Conservation (phyloP, 2,888 invertebrate species). For the Caradrina clavipalpis region DNA sequence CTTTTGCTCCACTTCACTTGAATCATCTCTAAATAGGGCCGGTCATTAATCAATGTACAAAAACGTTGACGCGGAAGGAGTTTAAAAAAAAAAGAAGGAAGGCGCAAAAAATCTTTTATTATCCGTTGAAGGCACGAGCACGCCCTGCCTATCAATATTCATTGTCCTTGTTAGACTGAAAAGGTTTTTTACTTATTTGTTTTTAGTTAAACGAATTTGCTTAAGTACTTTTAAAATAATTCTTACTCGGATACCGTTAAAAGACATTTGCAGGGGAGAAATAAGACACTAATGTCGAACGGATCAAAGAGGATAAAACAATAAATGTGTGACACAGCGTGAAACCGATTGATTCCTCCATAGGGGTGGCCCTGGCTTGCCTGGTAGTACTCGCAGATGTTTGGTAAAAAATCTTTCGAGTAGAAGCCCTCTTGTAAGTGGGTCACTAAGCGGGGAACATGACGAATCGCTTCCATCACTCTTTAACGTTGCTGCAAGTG, state of each 20-base stretch:
- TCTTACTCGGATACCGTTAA: conserved; percentile 1
- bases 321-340: conserved; percentile 73
- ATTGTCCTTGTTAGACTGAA: conserved; percentile 65
- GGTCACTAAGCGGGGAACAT: conserved; percentile 84
- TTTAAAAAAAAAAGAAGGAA: conserved; percentile 71
- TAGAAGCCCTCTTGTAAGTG: conserved; percentile 76
- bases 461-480: conserved; percentile 86
- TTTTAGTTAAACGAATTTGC: conserved; percentile 51
- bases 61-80: conserved; percentile 78
- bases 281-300: conserved; percentile 51
- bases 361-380: conserved; percentile 70
- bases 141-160: conserved; percentile 74
- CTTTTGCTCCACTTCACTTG: conserved; percentile 66
- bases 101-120: conserved; percentile 77
- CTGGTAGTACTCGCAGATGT: conserved; percentile 72
- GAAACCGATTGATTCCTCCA: conserved; percentile 79
- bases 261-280: conserved; percentile 11
- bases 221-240: conserved; percentile 33
- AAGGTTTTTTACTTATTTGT: conserved; percentile 63
- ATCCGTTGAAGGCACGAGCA: conserved; percentile 69
- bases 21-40: conserved; percentile 73
- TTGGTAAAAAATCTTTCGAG: conserved; percentile 72
- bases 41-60: conserved; percentile 81
- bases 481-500: conserved; percentile 76
- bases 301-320: conserved; percentile 76